Base-by-base conservation (phyloP, 2,797 vertebrate species). In the Parotocinclus haroldoi region DNA sequence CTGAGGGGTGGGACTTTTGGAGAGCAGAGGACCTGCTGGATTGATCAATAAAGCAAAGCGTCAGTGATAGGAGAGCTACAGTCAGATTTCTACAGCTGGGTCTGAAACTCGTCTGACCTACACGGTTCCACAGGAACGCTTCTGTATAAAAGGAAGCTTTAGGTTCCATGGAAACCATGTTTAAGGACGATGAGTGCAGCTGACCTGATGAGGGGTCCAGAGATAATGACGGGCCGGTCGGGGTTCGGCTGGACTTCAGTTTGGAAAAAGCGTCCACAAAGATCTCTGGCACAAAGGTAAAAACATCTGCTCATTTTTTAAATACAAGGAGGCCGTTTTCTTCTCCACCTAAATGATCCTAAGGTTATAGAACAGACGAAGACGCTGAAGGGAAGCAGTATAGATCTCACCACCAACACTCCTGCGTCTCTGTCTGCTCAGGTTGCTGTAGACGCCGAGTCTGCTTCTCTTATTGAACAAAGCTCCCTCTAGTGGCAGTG, bases 241-340 rank as follows among this genome's bases (percentile, higher is more conserved):
- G 57, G 10, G 76, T 71, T 18, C 80, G 77, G 4, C 79, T 49
- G 0, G 78, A 62, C 46, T 80, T 84, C 61, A 88, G 74, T 71
- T 83, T 85, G 61, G 69, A 85, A 27, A 88, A 73, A 9, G 83
- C 84, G 6, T 84, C 85, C 0, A 81, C 84, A 14, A 88, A 84
- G 45, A 86, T 72, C 55, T 82, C 86, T 88, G 46, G 18, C 52
- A 55, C 3, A 69, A 58, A 52, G 13, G 66, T 1, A 18, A 58
- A 19, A 14, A 42, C 8, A 42, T 42, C 40, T 9, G 40, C 40
- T 42, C 10, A 9, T 42, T 42, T 7, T 42, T 42, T 42, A 42
- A 42, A 42, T 42, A n/a, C n/a, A n/a, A n/a, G n/a, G n/a, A n/a
- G n/a, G n/a, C n/a, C n/a, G n/a, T n/a, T n/a, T n/a, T n/a, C n/a